These are phyloP conservation scores for Diploscapter pachys DNA, from an alignment of 1,140 invertebrate species.

Conservation along the genomic window DNA sequence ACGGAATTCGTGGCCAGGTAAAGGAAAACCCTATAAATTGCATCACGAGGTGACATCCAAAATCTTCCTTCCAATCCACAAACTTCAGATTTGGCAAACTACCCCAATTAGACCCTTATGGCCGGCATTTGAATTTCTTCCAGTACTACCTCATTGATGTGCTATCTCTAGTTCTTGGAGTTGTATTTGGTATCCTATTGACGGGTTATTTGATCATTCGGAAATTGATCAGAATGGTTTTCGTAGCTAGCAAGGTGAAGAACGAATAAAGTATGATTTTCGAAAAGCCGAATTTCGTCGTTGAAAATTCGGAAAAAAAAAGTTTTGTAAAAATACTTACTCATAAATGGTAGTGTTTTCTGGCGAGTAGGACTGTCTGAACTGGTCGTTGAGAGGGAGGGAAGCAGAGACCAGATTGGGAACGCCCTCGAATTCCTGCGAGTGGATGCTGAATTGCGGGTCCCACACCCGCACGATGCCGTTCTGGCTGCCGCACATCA, in stretches of 20 bases:
- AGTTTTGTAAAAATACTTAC: slow-evolving; percentile 34
- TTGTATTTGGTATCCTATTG: too few species aligned
- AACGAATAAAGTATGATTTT: too few species aligned
- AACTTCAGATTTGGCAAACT: slow-evolving; percentile 6
- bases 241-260: too few species aligned
- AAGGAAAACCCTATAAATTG: too few species aligned
- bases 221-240: too few species aligned
- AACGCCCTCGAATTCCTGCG: not conserved
- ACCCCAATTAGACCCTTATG: not conserved
- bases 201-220: too few species aligned
- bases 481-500: slow-evolving; percentile 46
- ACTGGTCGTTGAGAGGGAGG: not conserved
- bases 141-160: slow-evolving; percentile 17
- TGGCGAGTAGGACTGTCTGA: not conserved
- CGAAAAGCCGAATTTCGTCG: too few species aligned
- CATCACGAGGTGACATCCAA: not conserved
- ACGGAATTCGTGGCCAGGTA: slow-evolving; percentile 23
- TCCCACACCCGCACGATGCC: slow-evolving; percentile 52
- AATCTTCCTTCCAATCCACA: not conserved
- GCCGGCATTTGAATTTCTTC: not conserved
- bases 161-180: not conserved
- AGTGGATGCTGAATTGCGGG: slow-evolving; percentile 33
- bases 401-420: slow-evolving; percentile 1
- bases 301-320: not conserved
- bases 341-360: slow-evolving; percentile 45